These are phyloP conservation scores for Polydrusus cervinus DNA, from an alignment of 2,888 invertebrate species.

Conservation along the genomic window DNA sequence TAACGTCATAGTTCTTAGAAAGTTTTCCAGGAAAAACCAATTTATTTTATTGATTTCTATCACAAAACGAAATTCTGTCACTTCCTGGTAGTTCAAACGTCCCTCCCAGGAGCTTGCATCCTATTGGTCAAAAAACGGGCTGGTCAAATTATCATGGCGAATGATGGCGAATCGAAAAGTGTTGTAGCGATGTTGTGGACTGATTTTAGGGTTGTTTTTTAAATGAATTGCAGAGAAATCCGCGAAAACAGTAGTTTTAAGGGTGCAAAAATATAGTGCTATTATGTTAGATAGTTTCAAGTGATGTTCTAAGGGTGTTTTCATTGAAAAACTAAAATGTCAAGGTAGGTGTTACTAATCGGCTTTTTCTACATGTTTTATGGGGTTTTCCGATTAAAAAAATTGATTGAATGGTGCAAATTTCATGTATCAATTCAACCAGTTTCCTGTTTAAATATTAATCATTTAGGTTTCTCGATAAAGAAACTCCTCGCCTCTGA, in stretches of 20 bases:
- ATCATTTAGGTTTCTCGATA: constrained; percentile 24
- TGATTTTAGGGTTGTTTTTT: constrained; percentile 43
- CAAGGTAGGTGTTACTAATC: constrained; percentile 51
- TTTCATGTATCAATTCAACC: constrained; percentile 24
- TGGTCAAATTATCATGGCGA: constrained; percentile 54
- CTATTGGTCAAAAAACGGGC: constrained; percentile 52
- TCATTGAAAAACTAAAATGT: constrained; percentile 50
- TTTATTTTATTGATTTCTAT: constrained; percentile 19
- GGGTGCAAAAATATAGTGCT: constrained; percentile 38
- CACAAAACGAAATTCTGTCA: neutral
- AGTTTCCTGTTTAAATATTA: constrained; percentile 20
- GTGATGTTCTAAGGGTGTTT: constrained; percentile 49
- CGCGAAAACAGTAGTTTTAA: constrained; percentile 32
- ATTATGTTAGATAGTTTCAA: constrained; percentile 31
- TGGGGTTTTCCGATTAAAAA: constrained; percentile 30
- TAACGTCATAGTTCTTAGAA: too few relatives aligned
- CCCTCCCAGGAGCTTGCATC: constrained; percentile 23
- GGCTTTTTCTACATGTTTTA: constrained; percentile 36
- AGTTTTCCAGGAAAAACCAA: constrained; percentile 8
- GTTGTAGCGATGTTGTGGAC: constrained; percentile 43
- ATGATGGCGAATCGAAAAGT: constrained; percentile 42
- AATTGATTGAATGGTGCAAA: constrained; percentile 10
- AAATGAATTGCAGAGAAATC: constrained; percentile 46
- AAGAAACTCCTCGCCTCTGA: constrained; percentile 4
- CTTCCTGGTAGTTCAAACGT: constrained; percentile 42